phyloP scores from a whole-genome alignment of 2,888 invertebrate genomes.

The Caenorhabditis sp. region DNA sequence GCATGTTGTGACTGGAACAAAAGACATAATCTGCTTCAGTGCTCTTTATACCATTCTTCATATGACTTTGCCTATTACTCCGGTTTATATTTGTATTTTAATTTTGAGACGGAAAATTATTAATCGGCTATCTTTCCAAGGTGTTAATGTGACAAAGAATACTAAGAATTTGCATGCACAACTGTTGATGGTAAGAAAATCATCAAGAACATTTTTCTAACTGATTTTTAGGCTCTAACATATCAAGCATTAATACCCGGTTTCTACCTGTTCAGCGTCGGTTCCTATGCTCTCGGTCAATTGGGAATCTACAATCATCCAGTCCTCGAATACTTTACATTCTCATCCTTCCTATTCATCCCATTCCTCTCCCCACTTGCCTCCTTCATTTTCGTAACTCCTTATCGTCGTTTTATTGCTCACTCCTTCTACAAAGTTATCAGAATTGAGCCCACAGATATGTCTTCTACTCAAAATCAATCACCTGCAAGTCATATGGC shows the following conservation, averaged over 20 bases:
- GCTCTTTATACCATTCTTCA: slow-evolving; percentile 41
- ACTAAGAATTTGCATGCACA: slow-evolving; percentile 27
- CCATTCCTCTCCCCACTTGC: slow-evolving; percentile 35
- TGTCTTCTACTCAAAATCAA: too few species aligned
- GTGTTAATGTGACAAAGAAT: slow-evolving; percentile 11
- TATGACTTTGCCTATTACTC: slow-evolving; percentile 46
- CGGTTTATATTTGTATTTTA: slow-evolving; percentile 31
- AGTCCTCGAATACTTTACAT: slow-evolving; percentile 35
- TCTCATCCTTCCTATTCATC: slow-evolving; percentile 27
- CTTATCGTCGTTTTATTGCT: slow-evolving; percentile 28
- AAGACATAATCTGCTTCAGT: slow-evolving; percentile 22
- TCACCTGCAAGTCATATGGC: too few species aligned
- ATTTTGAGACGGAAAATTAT: slow-evolving; percentile 16
- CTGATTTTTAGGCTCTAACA: slow-evolving; percentile 4
- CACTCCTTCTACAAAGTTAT: slow-evolving; percentile 6
- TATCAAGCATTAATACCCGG: slow-evolving; percentile 22
- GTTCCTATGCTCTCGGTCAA: slow-evolving; percentile 41
- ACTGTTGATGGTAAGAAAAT: slow-evolving; percentile 21
- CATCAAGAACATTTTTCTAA: background rate
- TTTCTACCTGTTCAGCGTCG: slow-evolving; percentile 36
- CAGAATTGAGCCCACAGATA: too few species aligned
- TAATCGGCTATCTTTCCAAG: slow-evolving; percentile 1
- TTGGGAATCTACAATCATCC: slow-evolving; percentile 42
- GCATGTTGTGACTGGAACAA: slow-evolving; percentile 26
- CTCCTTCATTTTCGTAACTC: slow-evolving; percentile 39